A percentile compares a stretch with the other conserved stretches of the same genome.
Conservation (phyloP, 2,113 vertebrate species). For the Nannobrachium achirus region DNA sequence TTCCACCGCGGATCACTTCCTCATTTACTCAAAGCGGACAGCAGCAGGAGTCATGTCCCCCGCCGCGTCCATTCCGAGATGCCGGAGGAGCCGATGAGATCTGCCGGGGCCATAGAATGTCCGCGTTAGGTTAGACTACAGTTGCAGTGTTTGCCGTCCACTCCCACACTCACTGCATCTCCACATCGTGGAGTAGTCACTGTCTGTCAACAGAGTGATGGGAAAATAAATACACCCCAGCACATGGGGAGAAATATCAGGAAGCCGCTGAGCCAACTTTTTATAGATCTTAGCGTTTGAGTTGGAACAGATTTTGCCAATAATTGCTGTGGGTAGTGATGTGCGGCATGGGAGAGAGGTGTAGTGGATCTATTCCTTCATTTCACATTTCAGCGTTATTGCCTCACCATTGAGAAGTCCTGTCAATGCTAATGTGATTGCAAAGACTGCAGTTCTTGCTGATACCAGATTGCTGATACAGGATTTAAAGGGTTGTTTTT, state of each 20-base stretch:
- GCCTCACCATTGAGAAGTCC: constrained; percentile 15
- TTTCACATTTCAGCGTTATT: constrained; percentile 30
- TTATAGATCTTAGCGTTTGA: background rate
- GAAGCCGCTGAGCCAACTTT: constrained; percentile 14
- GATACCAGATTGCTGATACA: background rate
- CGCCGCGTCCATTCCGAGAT: too few relatives aligned
- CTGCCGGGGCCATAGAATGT: too few relatives aligned
- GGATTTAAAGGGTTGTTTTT: constrained; percentile 24
- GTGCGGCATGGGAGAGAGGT: background rate
- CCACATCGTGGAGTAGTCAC: constrained; percentile 74
- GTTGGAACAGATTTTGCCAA: constrained; percentile 6
- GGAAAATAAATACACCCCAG: constrained; percentile 42
- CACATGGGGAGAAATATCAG: constrained; percentile 19
- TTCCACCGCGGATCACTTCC: too few relatives aligned
- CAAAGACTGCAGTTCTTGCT: constrained; percentile 29
- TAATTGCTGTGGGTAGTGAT: constrained; percentile 12
- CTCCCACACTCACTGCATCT: constrained; percentile 71
- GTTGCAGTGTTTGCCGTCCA: constrained; percentile 66
- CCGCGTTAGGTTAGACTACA: too few relatives aligned
- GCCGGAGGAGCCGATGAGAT: too few relatives aligned
- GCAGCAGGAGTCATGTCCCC: too few relatives aligned
- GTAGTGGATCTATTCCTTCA: constrained; percentile 16
- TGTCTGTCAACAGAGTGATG: constrained; percentile 70
- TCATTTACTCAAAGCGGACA: too few relatives aligned
- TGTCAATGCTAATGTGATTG: constrained; percentile 26